Percentiles rank a stretch among this genome's conserved stretches.
These are phyloP conservation scores for Takifugu flavidus DNA, from an alignment of 2,113 vertebrate genomes.

Conservation along the genomic window DNA sequence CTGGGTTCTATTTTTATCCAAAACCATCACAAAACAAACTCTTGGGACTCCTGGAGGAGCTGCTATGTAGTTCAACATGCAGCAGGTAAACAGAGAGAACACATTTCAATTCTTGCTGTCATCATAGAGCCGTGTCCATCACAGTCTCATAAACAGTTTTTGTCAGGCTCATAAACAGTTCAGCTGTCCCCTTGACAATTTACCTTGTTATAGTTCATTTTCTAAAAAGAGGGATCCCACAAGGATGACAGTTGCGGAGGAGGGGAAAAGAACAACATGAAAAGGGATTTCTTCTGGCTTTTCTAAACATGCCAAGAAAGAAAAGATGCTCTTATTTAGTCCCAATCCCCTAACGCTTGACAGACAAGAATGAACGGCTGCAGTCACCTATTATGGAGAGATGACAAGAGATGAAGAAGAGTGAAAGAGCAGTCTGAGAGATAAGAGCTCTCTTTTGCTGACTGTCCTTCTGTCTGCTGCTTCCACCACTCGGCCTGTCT, in stretches of 20 bases:
- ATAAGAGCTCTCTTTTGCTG: constrained; percentile 39
- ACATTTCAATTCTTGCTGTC: constrained; percentile 43
- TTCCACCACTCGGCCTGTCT: constrained; percentile 36
- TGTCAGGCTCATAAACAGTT: constrained; percentile 62
- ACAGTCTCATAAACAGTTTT: constrained; percentile 51
- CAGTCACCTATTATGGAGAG: constrained; percentile 49
- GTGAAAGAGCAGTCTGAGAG: constrained; percentile 47
- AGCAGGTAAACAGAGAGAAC: constrained; percentile 33
- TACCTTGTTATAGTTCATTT: constrained; percentile 65
- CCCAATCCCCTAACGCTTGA: constrained; percentile 48
- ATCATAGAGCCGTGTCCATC: constrained; percentile 49
- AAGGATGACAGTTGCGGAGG: constrained; percentile 56
- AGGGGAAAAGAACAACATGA: constrained; percentile 56
- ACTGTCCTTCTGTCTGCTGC: constrained; percentile 7
- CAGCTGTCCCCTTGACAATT: constrained; percentile 47
- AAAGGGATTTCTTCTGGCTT: constrained; percentile 52
- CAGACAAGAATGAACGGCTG: constrained; percentile 63
- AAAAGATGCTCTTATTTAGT: constrained; percentile 61
- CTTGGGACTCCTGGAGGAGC: background rate
- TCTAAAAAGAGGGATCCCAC: constrained; percentile 47
- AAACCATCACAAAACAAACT: background rate
- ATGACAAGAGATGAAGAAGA: constrained; percentile 69
- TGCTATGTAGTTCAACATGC: constrained; percentile 16
- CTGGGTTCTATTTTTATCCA: background rate
- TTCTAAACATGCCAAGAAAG: constrained; percentile 44